Base-by-base conservation (phyloP, 2,113 vertebrate genomes). In the Capreolus pygargus region DNA sequence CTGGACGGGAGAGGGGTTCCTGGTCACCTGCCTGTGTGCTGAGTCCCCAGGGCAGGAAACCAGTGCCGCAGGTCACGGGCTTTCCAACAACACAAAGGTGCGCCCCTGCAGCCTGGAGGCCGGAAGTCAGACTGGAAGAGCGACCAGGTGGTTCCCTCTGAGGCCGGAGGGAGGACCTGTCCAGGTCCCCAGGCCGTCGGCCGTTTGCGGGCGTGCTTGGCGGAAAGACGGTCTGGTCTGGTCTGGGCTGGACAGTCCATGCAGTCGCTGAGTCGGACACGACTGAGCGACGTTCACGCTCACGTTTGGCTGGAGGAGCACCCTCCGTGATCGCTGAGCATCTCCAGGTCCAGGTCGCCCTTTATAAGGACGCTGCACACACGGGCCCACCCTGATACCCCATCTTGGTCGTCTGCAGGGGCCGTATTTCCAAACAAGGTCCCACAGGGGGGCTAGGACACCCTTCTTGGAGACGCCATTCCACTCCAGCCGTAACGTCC, bases 121-220 rank as follows among this genome's bases (percentile, higher is more conserved):
- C 2, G 1, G 7, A 39, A 57, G 15, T 5, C 55, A 4, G 25
- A 1, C n/a, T 11, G 0, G 7, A 17, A 47, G 14, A 11, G 78
- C 13, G 13, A 15, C 21, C 21, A 9, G 19, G 17, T 3, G 10
- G 6, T 30, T 3, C 12, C 50, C 67, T 27, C 43, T 1, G 43
- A 36, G 36, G 23, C 25, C 1, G 0, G 45, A 2, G 33, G 50
- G 36, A 4, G 16, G 19, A 10, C 54, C 36, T 21, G 7, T 8
- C 6, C 6, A 6, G 25, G 11, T 21, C 30, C 15, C 43, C 47
- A 0, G 8, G 55, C 36, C 28, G 21, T n/a, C 1, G 1, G 23
- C 3, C 12, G 1, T 64, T 15, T 9, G 25, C 21, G 3, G 7
- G 19, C 14, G 6, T 3, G 30, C 8, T 28, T 14, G 3, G 67